These are phyloP conservation scores for Stictonetta naevosa DNA, from an alignment of 2,113 vertebrate species.

Conservation along the genomic window DNA sequence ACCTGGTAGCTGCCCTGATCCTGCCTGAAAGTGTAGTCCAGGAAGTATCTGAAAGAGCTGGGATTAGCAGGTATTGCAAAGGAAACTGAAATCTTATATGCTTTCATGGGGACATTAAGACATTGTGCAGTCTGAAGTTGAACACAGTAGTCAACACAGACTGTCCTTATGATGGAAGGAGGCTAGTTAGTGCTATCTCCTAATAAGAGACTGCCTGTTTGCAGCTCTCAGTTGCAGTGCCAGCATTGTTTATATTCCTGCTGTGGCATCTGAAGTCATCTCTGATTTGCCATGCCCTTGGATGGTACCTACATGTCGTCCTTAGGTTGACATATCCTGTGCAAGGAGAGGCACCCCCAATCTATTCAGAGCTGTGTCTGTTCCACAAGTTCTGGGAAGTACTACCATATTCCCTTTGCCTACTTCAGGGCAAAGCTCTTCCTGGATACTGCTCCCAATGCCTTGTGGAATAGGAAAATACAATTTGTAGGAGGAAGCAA, in stretches of 20 bases:
- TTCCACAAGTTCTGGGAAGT: not conserved
- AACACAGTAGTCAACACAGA: not conserved
- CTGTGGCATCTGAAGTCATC: not conserved
- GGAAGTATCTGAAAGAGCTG: not conserved
- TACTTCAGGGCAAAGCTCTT: not conserved
- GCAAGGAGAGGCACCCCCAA: not conserved
- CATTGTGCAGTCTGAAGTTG: not conserved
- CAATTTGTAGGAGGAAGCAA: not conserved
- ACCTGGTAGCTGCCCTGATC: not conserved
- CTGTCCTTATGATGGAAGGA: not conserved
- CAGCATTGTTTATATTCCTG: not conserved
- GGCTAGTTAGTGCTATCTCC: not conserved
- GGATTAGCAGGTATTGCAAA: not conserved
- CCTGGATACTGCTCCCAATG: not conserved
- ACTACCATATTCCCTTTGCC: not conserved
- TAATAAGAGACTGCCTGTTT: not conserved
- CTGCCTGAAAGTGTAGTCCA: not conserved
- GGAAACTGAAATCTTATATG: not conserved
- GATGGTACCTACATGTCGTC: not conserved
- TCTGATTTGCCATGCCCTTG: not conserved
- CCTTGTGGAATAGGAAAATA: not conserved
- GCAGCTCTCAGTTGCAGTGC: not conserved
- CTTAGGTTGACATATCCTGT: not conserved
- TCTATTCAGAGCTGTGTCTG: not conserved
- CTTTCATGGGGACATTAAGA: not conserved